Conservation (phyloP, 1,140 invertebrate species). For the Triops cancriformis region DNA sequence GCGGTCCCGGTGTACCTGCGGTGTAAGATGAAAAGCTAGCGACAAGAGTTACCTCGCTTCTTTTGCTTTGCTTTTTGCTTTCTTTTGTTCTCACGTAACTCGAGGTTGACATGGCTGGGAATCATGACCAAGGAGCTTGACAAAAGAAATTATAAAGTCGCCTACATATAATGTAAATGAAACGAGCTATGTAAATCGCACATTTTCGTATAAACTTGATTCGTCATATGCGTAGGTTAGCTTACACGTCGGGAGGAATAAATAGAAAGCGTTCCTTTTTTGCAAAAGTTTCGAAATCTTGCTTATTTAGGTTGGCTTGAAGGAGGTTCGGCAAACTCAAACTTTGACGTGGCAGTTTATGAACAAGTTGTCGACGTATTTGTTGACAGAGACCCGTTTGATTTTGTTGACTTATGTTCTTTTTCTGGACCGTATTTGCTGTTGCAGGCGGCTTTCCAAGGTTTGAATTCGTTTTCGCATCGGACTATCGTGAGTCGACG, state of each 20-base stretch:
- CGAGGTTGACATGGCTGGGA: background rate
- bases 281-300: background rate
- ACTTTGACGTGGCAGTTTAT: constrained; percentile 5
- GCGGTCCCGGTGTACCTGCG: background rate
- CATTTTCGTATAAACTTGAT: background rate
- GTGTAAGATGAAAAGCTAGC: background rate
- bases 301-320: background rate
- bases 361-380: background rate
- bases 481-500: background rate
- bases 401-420: background rate
- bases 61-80: background rate
- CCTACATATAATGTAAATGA: background rate
- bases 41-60: no score
- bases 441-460: constrained; percentile 3
- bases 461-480: background rate
- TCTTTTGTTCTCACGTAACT: background rate
- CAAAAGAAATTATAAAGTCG: constrained; percentile 11
- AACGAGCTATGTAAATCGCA: background rate
- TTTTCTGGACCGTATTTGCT: background rate
- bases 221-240: background rate
- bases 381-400: background rate
- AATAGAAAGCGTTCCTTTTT: background rate
- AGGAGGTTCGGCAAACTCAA: background rate
- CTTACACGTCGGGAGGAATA: background rate
- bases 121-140: background rate